Evolutionary conservation across 2,797 vertebrate genomes (phyloP).

Genomic region (Yasuhikotakia modesta): DNA sequence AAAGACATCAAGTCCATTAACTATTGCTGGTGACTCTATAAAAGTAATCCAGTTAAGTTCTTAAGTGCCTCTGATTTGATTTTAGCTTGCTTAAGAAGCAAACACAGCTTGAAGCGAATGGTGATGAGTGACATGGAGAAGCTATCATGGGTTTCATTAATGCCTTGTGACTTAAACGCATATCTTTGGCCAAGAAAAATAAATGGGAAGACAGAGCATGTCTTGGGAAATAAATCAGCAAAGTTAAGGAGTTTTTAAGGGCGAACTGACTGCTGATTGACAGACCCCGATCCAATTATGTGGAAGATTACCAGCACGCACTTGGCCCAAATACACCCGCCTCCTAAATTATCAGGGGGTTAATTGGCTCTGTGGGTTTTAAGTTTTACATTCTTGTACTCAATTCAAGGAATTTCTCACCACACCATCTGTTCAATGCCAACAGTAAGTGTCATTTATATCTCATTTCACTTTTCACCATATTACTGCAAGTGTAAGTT

Average conservation of each 20-base stretch:
- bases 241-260: conserved; percentile 51
- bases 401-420: conserved; percentile 47
- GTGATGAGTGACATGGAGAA: conserved; percentile 30
- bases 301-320: conserved; percentile 52
- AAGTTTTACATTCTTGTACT: conserved; percentile 54
- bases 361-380: conserved; percentile 55
- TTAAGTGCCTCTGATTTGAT: conserved; percentile 68
- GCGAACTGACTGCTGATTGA: conserved; percentile 12
- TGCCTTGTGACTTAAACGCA: conserved; percentile 40
- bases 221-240: conserved; percentile 47
- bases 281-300: conserved; percentile 54
- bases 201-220: conserved; percentile 26
- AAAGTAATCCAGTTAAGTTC: conserved; percentile 67
- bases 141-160: conserved; percentile 33
- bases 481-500: neutral
- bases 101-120: conserved; percentile 17
- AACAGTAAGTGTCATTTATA: conserved; percentile 14
- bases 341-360: conserved; percentile 51
- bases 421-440: conserved; percentile 52
- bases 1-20: conserved; percentile 75
- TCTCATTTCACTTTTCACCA: conserved; percentile 5
- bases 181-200: conserved; percentile 46
- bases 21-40: conserved; percentile 66
- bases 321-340: conserved; percentile 41
- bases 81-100: conserved; percentile 56